phyloP scores from a whole-genome alignment of 2,888 invertebrate species.

The Mythimna loreyi region DNA sequence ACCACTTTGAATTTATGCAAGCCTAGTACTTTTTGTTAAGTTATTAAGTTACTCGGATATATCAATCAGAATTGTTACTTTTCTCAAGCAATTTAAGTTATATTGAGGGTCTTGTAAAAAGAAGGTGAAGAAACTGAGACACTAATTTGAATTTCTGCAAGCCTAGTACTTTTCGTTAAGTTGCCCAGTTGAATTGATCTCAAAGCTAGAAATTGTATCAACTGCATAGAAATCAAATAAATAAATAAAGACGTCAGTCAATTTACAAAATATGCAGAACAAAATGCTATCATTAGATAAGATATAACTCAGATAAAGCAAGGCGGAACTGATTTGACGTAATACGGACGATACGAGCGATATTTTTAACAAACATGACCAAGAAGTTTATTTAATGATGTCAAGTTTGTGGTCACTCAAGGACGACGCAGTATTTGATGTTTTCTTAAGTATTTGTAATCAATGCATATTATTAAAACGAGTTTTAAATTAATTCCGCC shows the following conservation, averaged over 20 bases:
- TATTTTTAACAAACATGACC: constrained; percentile 41
- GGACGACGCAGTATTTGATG: constrained; percentile 41
- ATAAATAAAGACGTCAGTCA: constrained; percentile 31
- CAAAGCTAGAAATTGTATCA: not conserved
- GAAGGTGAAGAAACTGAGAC: not conserved
- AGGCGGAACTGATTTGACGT: constrained; percentile 66
- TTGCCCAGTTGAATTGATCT: not conserved
- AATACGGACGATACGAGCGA: constrained; percentile 40
- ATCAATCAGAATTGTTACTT: no score
- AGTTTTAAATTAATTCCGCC: constrained; percentile 11
- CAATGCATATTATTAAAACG: constrained; percentile 39
- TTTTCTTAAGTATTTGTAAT: constrained; percentile 39
- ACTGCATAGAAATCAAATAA: constrained; percentile 35
- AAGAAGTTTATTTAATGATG: constrained; percentile 53
- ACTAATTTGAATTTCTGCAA: constrained; percentile 2
- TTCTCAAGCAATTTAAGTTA: not conserved
- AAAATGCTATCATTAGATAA: constrained; percentile 51
- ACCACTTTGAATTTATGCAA: no score
- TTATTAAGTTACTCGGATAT: no score
- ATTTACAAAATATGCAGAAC: constrained; percentile 24
- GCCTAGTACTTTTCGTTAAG: constrained; percentile 1
- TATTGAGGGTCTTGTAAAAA: not conserved
- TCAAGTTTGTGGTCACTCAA: constrained; percentile 50
- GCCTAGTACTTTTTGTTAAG: not conserved
- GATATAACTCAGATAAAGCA: constrained; percentile 33